These are phyloP conservation scores for Diplodus puntazzo DNA, from an alignment of 2,797 vertebrate genomes.

Conservation along the genomic window DNA sequence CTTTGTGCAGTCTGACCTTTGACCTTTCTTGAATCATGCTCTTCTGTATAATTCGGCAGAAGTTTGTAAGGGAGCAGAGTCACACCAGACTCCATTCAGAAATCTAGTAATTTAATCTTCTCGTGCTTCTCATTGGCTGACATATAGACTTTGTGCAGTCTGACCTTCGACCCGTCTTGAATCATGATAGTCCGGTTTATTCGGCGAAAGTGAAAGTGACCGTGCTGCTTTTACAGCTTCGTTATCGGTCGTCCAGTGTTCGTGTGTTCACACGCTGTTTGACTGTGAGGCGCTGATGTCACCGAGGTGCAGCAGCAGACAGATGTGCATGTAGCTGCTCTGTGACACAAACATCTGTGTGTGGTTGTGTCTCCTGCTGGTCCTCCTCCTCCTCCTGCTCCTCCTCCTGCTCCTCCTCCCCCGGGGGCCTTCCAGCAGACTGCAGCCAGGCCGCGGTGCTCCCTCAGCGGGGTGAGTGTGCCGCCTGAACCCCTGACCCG, in stretches of 20 bases:
- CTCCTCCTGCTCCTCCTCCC: not conserved
- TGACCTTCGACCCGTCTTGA: not conserved
- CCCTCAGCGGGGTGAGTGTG: not conserved
- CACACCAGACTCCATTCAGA: constrained; percentile 13
- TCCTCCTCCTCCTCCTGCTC: too few relatives aligned
- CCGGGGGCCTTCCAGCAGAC: constrained; percentile 9
- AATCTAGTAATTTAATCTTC: constrained; percentile 4
- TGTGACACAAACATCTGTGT: not conserved
- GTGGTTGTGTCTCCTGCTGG: not conserved
- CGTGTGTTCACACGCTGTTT: not conserved
- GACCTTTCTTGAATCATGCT: not conserved
- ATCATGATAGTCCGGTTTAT: fast-evolving
- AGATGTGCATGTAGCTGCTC: not conserved
- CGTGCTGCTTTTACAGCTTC: not conserved
- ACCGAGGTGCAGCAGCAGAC: not conserved
- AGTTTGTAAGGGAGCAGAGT: too few relatives aligned
- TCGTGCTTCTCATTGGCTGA: too few relatives aligned
- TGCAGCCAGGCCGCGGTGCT: constrained; percentile 14
- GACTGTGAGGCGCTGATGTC: too few relatives aligned
- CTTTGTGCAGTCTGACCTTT: not conserved
- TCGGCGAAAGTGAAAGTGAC: not conserved
- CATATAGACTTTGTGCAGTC: not conserved
- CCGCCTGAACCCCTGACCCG: not conserved
- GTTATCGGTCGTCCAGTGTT: not conserved
- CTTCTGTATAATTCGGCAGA: too few relatives aligned